A percentile compares a stretch with the other conserved stretches of the same genome.
Evolutionary conservation across 2,113 vertebrate genomes (phyloP).

Genomic region (Solenodon paradoxus): DNA sequence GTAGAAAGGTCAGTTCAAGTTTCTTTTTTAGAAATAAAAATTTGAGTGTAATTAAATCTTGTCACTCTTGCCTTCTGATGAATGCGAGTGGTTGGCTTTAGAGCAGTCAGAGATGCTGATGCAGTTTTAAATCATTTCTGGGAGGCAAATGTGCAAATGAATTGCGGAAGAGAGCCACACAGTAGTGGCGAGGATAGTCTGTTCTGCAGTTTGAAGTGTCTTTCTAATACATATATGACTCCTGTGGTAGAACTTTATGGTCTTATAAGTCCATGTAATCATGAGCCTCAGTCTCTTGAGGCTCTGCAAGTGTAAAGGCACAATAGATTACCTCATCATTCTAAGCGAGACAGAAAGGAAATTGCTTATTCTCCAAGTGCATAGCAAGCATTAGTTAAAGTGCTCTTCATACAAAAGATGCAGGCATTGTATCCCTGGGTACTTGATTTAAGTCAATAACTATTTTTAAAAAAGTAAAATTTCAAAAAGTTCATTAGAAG

Average conservation of each 20-base stretch:
- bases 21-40: background rate
- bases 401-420: background rate
- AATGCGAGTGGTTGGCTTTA: background rate
- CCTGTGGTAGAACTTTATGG: background rate
- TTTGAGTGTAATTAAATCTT: background rate
- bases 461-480: slow-evolving; percentile 26
- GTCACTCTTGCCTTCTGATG: background rate
- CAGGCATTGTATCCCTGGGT: background rate
- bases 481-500: background rate
- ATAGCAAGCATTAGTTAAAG: background rate
- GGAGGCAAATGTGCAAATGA: background rate
- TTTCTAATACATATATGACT: background rate
- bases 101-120: background rate
- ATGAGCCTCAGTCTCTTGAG: background rate
- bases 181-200: background rate
- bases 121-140: background rate
- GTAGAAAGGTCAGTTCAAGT: background rate
- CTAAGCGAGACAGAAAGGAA: background rate
- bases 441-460: slow-evolving; percentile 15
- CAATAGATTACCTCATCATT: background rate
- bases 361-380: background rate
- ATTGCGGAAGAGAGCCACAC: background rate
- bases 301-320: background rate
- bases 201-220: background rate
- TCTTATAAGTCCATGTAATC: background rate